Evolutionary conservation across 1,140 invertebrate genomes (phyloP).

Genomic region (Macrosteles quadrilineatus): DNA sequence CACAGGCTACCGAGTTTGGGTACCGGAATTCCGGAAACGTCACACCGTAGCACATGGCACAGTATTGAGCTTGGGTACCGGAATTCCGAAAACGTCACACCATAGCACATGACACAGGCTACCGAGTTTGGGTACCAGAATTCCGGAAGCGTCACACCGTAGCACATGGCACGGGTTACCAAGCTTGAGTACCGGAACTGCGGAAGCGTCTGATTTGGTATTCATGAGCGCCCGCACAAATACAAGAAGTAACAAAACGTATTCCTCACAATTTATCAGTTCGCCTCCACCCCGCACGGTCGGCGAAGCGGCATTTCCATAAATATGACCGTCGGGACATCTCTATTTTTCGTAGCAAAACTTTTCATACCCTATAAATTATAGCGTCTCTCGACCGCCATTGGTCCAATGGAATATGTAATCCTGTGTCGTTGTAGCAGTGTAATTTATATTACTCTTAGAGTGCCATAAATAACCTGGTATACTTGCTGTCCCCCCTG

Average conservation of each 20-base stretch:
- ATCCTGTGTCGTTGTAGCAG: constrained; percentile 22
- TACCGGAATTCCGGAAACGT: too few species aligned
- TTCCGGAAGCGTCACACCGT: too few species aligned
- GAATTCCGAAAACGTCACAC: too few species aligned
- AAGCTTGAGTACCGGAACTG: not conserved
- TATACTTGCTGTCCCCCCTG: constrained; percentile 1
- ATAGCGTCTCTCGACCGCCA: not conserved
- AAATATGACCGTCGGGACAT: constrained; percentile 36
- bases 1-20: too few species aligned
- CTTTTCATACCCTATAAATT: constrained; percentile 35
- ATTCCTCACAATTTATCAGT: constrained; percentile 19
- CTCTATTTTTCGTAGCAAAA: constrained; percentile 37
- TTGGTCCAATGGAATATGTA: constrained; percentile 24
- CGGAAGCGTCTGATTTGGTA: constrained; percentile 9
- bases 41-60: too few species aligned
- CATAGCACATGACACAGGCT: too few species aligned
- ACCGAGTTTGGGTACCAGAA: too few species aligned
- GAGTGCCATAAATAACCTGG: constrained; percentile 5
- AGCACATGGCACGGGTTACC: too few species aligned
- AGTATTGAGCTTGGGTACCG: too few species aligned
- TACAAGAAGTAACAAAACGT: constrained; percentile 18
- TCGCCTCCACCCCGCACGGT: not conserved
- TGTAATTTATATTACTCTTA: constrained; percentile 15
- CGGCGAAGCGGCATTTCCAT: constrained; percentile 3
- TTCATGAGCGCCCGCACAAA: constrained; percentile 15